phyloP scores from a whole-genome alignment of 2,888 invertebrate species.

The Leptothorax acervorum region DNA sequence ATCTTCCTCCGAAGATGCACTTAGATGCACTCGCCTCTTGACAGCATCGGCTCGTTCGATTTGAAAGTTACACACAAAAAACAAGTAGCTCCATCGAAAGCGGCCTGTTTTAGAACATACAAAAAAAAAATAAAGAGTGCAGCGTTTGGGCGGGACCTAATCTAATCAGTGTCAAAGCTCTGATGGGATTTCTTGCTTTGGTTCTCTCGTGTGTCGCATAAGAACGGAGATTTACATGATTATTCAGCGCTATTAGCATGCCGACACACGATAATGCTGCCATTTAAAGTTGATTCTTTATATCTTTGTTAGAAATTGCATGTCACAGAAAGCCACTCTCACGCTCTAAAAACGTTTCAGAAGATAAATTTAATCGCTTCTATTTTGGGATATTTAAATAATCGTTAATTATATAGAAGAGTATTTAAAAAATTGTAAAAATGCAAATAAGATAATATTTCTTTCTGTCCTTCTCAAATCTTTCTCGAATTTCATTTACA shows the following conservation, averaged over 20 bases:
- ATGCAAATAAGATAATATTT: not conserved
- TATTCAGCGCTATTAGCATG: conserved; percentile 28
- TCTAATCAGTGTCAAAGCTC: conserved; percentile 20
- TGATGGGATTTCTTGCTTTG: conserved; percentile 13
- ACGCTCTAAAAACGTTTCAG: not conserved
- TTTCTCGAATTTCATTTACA: not conserved
- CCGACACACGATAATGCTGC: not conserved
- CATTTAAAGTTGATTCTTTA: conserved; percentile 24
- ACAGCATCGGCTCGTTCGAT: conserved; percentile 41
- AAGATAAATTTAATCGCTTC: not conserved
- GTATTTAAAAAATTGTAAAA: not conserved
- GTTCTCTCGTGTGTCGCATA: conserved; percentile 18
- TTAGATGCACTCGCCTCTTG: conserved; percentile 15
- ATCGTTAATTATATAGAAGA: not conserved
- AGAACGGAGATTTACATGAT: conserved; percentile 18
- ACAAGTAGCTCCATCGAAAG: conserved; percentile 52
- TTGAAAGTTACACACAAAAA: conserved; percentile 54
- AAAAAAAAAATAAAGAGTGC: conserved; percentile 31
- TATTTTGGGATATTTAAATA: not conserved
- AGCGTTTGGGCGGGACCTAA: not conserved
- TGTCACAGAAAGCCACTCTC: not conserved
- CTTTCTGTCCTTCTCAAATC: not conserved
- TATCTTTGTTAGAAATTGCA: not conserved
- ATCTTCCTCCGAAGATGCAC: conserved; percentile 20
- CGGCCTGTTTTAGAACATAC: conserved; percentile 15